Evolutionary conservation across 2,113 vertebrate genomes (phyloP), one percentile per base, ranked within the genome.

Genomic region (Lathamus discolor): DNA sequence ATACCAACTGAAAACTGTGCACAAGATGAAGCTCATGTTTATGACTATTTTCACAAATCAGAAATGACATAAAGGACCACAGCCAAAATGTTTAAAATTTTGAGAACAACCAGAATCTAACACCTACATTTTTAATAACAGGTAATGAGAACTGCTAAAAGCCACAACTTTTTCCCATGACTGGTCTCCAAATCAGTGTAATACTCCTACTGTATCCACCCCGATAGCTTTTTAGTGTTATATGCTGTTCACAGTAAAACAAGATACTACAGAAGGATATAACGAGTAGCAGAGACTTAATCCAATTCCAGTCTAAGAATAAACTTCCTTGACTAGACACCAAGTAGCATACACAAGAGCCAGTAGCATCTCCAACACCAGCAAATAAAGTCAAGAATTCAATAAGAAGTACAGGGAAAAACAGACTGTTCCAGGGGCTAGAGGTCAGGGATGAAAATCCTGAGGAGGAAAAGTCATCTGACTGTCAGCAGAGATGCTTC

Each of bases 51-150:
- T 35, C 63, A 80, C 75, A 27, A 48, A 69, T 48, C 80, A 74
- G 48, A 51, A 82, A 23, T 9, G 5, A 19, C 9, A 48, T 7
- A 19, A 68, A 54, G 31, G 57, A 54, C 35, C 70, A 59, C 72
- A 2, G 16, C 9, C 13, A 14, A 69, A 76, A 76, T 23, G 13
- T 43, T 75, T 27, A 7, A 41, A 83, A 54, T 59, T 29, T 28
- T 67, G 11, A 4, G 35, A 75, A 23, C 54, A 28, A 23, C 37
- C 59, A 59, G 18, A 78, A 77, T 16, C 37, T 37, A 61, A 81
- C 86, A 70, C 18, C 51, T 78, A 19, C 17, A 64, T 81, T 81
- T 96, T 86, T 84, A 94, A 77, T 51, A 68, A 46, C 7, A 2
- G 27, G 48, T 87, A 43, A 63, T 27, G 33, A 87, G 77, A 91